These are phyloP conservation scores for Eidolon dupreanum DNA, from an alignment of 2,797 vertebrate genomes.

Conservation along the genomic window DNA sequence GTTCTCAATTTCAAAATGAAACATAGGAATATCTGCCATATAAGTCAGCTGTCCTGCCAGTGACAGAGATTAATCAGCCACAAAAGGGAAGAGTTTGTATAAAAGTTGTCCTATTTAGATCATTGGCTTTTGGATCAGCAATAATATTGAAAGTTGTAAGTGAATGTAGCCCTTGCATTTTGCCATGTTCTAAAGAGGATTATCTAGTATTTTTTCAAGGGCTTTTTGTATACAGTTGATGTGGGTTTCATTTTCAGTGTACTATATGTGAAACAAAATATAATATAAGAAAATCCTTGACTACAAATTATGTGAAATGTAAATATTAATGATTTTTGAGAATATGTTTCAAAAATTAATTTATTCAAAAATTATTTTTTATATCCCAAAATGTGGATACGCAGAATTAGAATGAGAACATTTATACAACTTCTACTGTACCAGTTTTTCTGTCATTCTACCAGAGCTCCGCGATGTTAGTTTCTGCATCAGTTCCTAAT, in stretches of 20 bases:
- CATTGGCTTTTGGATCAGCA: constrained; percentile 86
- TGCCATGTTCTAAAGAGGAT: constrained; percentile 92
- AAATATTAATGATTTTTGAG: constrained; percentile 10
- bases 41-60: constrained; percentile 83
- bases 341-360: background rate
- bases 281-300: background rate
- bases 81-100: constrained; percentile 85
- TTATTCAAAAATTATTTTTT: constrained; percentile 1
- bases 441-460: background rate
- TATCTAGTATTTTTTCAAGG: constrained; percentile 90
- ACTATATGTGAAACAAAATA: constrained; percentile 23
- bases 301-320: background rate
- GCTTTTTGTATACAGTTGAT: constrained; percentile 85
- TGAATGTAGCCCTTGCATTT: constrained; percentile 88
- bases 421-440: background rate
- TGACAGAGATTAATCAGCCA: constrained; percentile 83
- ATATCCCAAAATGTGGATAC: background rate
- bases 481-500: constrained; percentile 24
- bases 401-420: background rate
- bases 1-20: constrained; percentile 89
- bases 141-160: constrained; percentile 90
- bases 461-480: background rate
- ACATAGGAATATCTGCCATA: constrained; percentile 79
- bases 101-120: constrained; percentile 88
- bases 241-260: constrained; percentile 78